A percentile compares a stretch with the other conserved stretches of the same genome.
Evolutionary conservation across 2,888 invertebrate species (phyloP).

Genomic region (Heliconius cydno): DNA sequence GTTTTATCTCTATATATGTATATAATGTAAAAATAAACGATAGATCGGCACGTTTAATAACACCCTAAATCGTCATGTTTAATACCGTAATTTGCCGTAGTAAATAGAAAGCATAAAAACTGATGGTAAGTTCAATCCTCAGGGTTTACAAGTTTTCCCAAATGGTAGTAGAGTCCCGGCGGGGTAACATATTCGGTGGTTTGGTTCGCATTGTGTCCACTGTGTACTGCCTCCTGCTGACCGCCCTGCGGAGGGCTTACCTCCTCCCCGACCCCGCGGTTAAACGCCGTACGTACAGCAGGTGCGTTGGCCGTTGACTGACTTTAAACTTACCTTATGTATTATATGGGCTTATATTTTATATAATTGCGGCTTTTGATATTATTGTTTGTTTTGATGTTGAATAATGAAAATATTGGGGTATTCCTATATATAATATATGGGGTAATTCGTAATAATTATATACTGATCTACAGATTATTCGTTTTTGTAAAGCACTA

Average conservation of each 20-base stretch:
- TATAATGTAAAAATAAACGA: neutral
- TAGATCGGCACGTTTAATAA: neutral
- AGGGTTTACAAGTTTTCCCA: slow-evolving; percentile 75
- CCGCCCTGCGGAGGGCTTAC: slow-evolving; percentile 56
- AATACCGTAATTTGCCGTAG: neutral
- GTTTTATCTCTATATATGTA: too few species aligned
- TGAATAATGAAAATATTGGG: neutral
- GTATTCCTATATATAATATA: neutral
- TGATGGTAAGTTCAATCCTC: slow-evolving; percentile 57
- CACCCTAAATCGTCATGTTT: neutral
- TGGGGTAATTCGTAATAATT: neutral
- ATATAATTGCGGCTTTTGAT: neutral
- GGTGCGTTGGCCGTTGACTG: slow-evolving; percentile 55
- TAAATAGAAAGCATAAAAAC: neutral
- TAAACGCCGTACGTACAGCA: slow-evolving; percentile 63
- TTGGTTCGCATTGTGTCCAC: slow-evolving; percentile 72
- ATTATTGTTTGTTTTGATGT: neutral
- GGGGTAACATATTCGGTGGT: slow-evolving; percentile 60
- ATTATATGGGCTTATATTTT: neutral
- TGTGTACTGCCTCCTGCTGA: slow-evolving; percentile 61
- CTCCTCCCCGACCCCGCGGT: slow-evolving; percentile 53
- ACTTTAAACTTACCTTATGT: neutral
- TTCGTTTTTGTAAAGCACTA: too few species aligned
- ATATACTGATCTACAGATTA: neutral
- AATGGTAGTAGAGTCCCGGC: slow-evolving; percentile 62